phyloP scores from a whole-genome alignment of 1,140 invertebrate species.

The Habropoda laboriosa region DNA sequence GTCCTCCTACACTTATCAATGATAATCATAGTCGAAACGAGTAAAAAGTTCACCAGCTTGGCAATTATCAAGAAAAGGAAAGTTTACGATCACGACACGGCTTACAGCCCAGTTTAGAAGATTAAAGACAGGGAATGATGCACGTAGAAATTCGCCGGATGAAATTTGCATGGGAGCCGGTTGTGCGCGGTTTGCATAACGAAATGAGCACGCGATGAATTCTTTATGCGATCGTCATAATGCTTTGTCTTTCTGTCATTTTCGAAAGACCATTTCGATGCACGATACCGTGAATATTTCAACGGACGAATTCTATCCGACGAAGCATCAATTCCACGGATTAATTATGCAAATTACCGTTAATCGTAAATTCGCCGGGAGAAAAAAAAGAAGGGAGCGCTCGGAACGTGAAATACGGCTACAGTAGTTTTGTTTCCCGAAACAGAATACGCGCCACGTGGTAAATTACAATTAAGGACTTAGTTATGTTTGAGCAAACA shows the following conservation, averaged over 20 bases:
- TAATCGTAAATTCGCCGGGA: not conserved
- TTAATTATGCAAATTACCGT: not conserved
- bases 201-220: conserved; percentile 10
- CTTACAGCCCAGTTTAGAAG: too few species aligned
- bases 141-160: not conserved
- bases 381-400: too few species aligned
- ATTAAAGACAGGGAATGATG: not conserved
- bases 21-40: too few species aligned
- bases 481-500: not conserved
- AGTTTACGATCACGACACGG: too few species aligned
- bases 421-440: not conserved
- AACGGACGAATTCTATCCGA: not conserved
- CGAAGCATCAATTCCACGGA: not conserved
- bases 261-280: not conserved
- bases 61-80: too few species aligned
- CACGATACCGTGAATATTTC: conserved; percentile 11
- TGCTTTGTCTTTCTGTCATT: not conserved
- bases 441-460: not conserved
- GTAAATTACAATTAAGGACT: conserved; percentile 9
- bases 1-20: too few species aligned
- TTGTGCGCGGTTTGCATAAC: not conserved
- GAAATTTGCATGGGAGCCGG: conserved; percentile 3
- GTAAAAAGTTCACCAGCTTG: too few species aligned
- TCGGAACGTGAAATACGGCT: too few species aligned
- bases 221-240: conserved; percentile 4